Conservation (phyloP, 2,113 vertebrate species). For the Tenrec ecaudatus region DNA sequence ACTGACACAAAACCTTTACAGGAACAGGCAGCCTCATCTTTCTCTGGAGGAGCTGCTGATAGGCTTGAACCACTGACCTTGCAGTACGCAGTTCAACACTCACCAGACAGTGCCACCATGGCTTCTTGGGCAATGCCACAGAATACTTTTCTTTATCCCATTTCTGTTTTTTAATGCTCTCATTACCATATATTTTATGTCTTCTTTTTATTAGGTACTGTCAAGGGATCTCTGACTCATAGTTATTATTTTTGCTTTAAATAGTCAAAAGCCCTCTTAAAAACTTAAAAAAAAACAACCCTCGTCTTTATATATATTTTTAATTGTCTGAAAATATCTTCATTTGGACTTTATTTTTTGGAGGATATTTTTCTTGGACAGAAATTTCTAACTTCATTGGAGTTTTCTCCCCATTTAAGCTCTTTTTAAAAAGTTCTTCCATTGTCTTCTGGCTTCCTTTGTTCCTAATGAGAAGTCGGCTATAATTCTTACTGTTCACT, state of each 20-base stretch:
- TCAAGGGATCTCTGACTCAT: background rate
- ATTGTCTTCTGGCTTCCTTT: background rate
- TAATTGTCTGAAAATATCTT: slow-evolving; percentile 25
- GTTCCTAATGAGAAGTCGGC: background rate
- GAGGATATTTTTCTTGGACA: background rate
- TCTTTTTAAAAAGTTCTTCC: background rate
- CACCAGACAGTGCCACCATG: too few relatives aligned
- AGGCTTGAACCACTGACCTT: too few relatives aligned
- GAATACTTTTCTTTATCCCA: background rate
- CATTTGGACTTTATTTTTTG: slow-evolving; percentile 36
- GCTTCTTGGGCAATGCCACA: too few relatives aligned
- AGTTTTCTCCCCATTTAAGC: background rate
- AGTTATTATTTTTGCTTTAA: slow-evolving; percentile 30
- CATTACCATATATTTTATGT: background rate
- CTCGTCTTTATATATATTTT: background rate
- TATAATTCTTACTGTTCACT: background rate
- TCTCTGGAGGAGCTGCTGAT: too few relatives aligned
- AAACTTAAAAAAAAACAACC: background rate
- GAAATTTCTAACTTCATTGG: background rate
- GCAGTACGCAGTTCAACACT: too few relatives aligned
- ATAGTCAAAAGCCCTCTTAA: background rate
- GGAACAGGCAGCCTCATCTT: too few relatives aligned
- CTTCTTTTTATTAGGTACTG: background rate
- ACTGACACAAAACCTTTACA: too few relatives aligned
- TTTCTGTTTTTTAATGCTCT: background rate